Evolutionary conservation across 2,113 vertebrate species (phyloP), one percentile per base, ranked within the genome.

Genomic region (Sylvietta virens): DNA sequence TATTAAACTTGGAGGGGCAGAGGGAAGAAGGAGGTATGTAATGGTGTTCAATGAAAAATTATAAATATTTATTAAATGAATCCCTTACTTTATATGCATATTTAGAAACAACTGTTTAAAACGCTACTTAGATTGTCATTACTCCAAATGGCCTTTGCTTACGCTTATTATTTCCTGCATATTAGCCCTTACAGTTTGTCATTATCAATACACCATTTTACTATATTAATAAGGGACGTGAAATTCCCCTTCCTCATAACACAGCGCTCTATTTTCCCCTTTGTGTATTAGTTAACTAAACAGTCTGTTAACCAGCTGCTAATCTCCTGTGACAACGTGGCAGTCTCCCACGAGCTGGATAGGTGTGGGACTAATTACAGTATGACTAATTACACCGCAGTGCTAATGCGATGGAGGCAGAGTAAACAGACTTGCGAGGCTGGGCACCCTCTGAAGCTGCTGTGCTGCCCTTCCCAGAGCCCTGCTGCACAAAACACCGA

Each of bases 81-180:
- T 17, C 28, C n/a, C 26, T 71, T 88, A 70, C 15, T 44, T 92
- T 40, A 80, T 26, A 48, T 16, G 16, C 18, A 79, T 72, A 54
- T 87, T 90, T 92, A 87, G 37, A 91, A 95, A 51, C 21, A 54
- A 74, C 53, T 65, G 57, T n/a, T 88, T 96, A 72, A 92, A 42
- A 70, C 9, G 70, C 39, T 57, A 53, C n/a, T 44, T 64, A 90
- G 10, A 57, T 50, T 47, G 47, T 71, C 61, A 66, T 72, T 86
- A 56, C 37, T 86, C 81, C 61, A 86, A 71, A 92, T 45, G 44
- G 51, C 26, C 15, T 33, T 94, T 83, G 40, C 28, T 96, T 47
- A 37, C 33, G 35, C 11, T 58, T 84, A 54, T 88, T 62, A 37
- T 51, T 89, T 57, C 14, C 69, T 72, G 30, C 54, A 50, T 77